phyloP scores from a whole-genome alignment of 2,113 vertebrate species.

The Gnathochromis pfefferi region DNA sequence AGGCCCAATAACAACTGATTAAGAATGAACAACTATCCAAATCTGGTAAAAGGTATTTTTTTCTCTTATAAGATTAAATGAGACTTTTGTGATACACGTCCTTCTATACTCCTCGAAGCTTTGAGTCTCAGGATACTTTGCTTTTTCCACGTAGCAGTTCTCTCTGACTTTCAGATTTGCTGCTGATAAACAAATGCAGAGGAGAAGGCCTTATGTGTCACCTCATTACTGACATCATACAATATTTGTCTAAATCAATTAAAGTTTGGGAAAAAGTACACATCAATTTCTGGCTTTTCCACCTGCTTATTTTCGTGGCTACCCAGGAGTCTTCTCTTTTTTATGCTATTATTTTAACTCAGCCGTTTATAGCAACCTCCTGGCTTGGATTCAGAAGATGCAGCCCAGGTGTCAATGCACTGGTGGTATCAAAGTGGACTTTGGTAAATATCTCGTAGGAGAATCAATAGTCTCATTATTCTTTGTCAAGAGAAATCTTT shows the following conservation, averaged over 20 bases:
- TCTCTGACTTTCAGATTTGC: neutral
- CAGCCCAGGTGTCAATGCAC: conserved; percentile 23
- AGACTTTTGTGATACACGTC: neutral
- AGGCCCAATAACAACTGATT: neutral
- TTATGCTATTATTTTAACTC: neutral
- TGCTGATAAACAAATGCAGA: neutral
- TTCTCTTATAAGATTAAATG: neutral
- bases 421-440: conserved; percentile 37
- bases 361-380: neutral
- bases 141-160: neutral
- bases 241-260: neutral
- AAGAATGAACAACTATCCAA: neutral
- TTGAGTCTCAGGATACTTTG: neutral
- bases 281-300: neutral
- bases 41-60: neutral
- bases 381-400: conserved; percentile 20
- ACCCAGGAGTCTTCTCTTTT: neutral
- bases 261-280: neutral
- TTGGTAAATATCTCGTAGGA: conserved; percentile 61
- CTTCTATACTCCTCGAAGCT: neutral
- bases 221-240: neutral
- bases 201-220: neutral
- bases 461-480: conserved; percentile 72
- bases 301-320: neutral
- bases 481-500: conserved; percentile 66